Conservation (phyloP, 1,140 invertebrate species). For the Ceratitis capitata region DNA sequence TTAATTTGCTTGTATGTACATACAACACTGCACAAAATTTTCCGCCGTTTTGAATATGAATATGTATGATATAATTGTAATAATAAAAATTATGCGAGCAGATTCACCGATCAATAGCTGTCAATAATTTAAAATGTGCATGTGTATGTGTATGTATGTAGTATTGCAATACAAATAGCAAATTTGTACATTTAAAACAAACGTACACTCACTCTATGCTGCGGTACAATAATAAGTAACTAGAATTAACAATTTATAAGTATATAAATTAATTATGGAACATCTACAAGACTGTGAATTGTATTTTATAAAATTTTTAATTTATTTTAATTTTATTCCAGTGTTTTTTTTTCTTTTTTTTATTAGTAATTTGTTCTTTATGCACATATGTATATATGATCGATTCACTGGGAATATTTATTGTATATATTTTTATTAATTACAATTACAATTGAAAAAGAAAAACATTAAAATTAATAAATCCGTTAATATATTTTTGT, state of each 20-base stretch:
- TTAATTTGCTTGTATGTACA: slow-evolving; percentile 6
- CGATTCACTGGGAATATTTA: slow-evolving; percentile 1
- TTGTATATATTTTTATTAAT: slow-evolving; percentile 5
- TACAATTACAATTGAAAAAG: too few relatives aligned
- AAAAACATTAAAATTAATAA: slow-evolving; percentile 20
- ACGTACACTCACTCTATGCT: too few relatives aligned
- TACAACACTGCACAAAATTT: slow-evolving; percentile 8
- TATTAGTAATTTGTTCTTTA: slow-evolving; percentile 6
- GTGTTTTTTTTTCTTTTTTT: neutral
- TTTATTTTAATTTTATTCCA: neutral
- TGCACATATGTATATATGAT: too few relatives aligned
- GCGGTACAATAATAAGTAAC: neutral
- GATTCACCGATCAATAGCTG: neutral
- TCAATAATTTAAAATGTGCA: neutral
- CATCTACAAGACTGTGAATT: neutral
- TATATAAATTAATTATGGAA: slow-evolving; percentile 31
- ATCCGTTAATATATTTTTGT: neutral
- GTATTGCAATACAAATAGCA: neutral
- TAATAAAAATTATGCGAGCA: neutral
- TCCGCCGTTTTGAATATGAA: too few relatives aligned
- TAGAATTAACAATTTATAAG: neutral
- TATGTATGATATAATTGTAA: too few relatives aligned
- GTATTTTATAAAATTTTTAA: neutral
- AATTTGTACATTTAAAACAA: neutral
- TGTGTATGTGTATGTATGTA: too few relatives aligned